phyloP scores from a whole-genome alignment of 2,888 invertebrate species.

The Meiosimyza platycephala region DNA sequence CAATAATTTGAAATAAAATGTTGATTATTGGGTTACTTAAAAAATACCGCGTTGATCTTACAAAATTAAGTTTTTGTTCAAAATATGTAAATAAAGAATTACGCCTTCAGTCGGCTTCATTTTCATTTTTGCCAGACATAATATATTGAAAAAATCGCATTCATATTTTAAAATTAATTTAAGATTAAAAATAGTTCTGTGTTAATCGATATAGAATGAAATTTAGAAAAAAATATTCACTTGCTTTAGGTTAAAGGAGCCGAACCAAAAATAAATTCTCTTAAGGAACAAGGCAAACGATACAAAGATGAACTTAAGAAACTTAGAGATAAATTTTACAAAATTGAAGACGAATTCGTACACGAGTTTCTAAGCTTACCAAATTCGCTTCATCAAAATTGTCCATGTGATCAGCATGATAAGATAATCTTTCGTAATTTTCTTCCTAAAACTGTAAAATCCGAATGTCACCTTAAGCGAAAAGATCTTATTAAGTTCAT shows the following conservation, averaged over 20 bases:
- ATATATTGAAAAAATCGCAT: no score
- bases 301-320: slow-evolving; percentile 75
- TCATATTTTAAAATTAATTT: no score
- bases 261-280: slow-evolving; percentile 64
- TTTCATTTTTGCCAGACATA: no score
- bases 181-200: no score
- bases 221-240: neutral
- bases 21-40: no score
- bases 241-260: slow-evolving; percentile 22
- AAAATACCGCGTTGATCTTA: no score
- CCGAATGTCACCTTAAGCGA: slow-evolving; percentile 59
- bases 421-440: slow-evolving; percentile 55
- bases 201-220: neutral
- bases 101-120: no score
- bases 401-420: slow-evolving; percentile 68
- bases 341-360: slow-evolving; percentile 78
- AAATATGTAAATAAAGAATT: no score
- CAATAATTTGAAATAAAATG: no score
- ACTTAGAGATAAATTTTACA: slow-evolving; percentile 74
- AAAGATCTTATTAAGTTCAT: slow-evolving; percentile 58
- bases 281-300: slow-evolving; percentile 71
- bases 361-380: slow-evolving; percentile 76
- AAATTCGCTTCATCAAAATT: slow-evolving; percentile 74
- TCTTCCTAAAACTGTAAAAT: slow-evolving; percentile 47
- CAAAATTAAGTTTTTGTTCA: no score